Conservation (phyloP, 1,140 invertebrate genomes). For the Scaptomyza hsui region DNA sequence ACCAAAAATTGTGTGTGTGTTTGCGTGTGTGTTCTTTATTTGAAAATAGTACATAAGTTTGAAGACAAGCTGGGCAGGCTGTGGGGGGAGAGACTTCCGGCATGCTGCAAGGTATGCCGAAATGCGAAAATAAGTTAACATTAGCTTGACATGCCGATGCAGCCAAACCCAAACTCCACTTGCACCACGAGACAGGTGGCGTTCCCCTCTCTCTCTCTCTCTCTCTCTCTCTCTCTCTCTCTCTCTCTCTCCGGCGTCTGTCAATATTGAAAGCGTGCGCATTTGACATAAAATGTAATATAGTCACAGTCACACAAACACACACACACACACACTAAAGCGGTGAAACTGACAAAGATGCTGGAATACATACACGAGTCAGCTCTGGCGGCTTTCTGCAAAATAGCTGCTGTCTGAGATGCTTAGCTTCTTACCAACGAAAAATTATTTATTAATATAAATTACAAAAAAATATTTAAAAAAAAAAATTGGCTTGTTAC, state of each 20-base stretch:
- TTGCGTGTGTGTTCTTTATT: slow-evolving; percentile 50
- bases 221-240: background rate
- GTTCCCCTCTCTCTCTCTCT: slow-evolving; percentile 47
- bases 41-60: slow-evolving; percentile 41
- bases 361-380: slow-evolving; percentile 13
- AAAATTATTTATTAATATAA: no score
- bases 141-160: slow-evolving; percentile 62
- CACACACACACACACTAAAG: slow-evolving; percentile 11
- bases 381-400: slow-evolving; percentile 39
- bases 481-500: no score
- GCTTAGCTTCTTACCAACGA: background rate
- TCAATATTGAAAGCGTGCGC: slow-evolving; percentile 79
- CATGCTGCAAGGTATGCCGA: slow-evolving; percentile 44
- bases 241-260: slow-evolving; percentile 44
- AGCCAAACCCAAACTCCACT: background rate
- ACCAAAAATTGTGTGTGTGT: slow-evolving; percentile 29
- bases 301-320: slow-evolving; percentile 57
- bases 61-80: background rate
- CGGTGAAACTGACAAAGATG: slow-evolving; percentile 19
- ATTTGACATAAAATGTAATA: slow-evolving; percentile 81
- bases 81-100: slow-evolving; percentile 28
- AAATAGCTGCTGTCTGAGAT: slow-evolving; percentile 28
- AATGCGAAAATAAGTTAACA: slow-evolving; percentile 74
- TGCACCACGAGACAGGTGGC: slow-evolving; percentile 49
- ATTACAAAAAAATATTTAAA: no score